Base-by-base conservation (phyloP, 2,888 invertebrate species). In the Dendrolimus houi region DNA sequence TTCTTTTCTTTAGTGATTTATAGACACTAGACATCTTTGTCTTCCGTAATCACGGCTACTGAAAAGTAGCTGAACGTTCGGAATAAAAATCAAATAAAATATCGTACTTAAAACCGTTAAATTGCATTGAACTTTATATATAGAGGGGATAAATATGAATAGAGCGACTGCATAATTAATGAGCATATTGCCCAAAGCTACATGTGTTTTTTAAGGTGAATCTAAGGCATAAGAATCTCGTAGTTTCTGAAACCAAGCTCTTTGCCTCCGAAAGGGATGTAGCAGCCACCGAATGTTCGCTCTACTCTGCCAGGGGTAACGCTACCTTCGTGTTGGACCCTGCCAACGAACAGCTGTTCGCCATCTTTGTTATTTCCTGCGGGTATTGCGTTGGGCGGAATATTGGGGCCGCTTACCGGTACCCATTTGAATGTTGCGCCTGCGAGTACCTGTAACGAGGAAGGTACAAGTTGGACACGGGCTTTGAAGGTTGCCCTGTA, bases 251-350 rank as follows among this genome's bases (percentile, higher is more conserved):
- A 96, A 55, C 94, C 93, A 58, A 96, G 80, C 77, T 97, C 97
- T 70, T 94, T 92, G 54, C 97, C 97, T 0, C 89, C 96, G 75
- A 93, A 97, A 12, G 97, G 93, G 83, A 97, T 96, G 92, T 97
- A 97, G 78, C 95, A 94, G 57, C 94, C 94, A 41, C 93, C 94
- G 74, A 96, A 96, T 9, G 95, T 95, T 52, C 94, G 94, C 71
- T 97, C 97, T 1, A 97, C 94, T 86, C 97, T 97, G 72, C 97
- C 96, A 41, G 94, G 92, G 40, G 96, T 96, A 55, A 95, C 64
- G 60, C 94, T 93, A 59, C 94, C 96, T 67, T 96, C 95, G 72
- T 96, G 96, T 52, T 92, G 88, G 0, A 94, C 95, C 63, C 96
- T 93, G 13, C 96, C 97, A 52, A 96, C 87, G 81, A 92, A 96